Evolutionary conservation across 2,113 vertebrate genomes (phyloP), one percentile per base, ranked within the genome.

Genomic region (Lota lota): DNA sequence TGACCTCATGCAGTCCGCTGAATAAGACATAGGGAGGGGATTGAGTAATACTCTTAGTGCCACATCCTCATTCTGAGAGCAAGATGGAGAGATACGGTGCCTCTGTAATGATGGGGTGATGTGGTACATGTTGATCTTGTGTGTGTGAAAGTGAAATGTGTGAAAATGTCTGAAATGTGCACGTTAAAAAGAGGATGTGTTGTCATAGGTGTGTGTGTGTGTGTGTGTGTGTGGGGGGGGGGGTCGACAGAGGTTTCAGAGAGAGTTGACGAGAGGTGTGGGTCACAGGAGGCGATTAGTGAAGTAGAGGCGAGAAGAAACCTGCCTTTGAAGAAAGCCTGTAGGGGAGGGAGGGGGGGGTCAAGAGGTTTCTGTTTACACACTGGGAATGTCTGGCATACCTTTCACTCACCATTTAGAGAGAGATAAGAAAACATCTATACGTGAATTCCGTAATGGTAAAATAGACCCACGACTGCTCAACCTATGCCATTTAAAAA

Each of bases 371-470:
- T 72, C 58, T 71, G 51, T 79, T 77, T 73, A 82, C 70, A 76
- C 87, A 61, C 72, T 77, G 18, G 4, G 74, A 19, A 84, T 81
- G 19, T 72, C 79, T 85, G 66, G 50, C 72, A 75, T 83, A 74
- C 74, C 79, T 81, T 66, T 67, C 61, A 8, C 0, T 11, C 40
- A 47, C 8, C 40, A 8, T 33, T 33, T 33, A 7, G 72, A 68
- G 0, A 1, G 24, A 81, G 80, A 79, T 59, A 67, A 80, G 54
- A 20, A 22, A 18, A 64, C 10, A 2, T 56, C 53, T 5, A 56
- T 47, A 5, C 1, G 53, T 18, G 17, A 56, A 18, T 56, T 17
- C n/a, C 16, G 16, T n/a, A 54, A 54, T 17, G 12, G 51, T 5
- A 17, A n/a, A 56, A 56, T 56, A 1, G 15, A 18, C 53, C 17